Base-by-base conservation (phyloP, 1,140 invertebrate species). In the Panagrolaimus sp. region DNA sequence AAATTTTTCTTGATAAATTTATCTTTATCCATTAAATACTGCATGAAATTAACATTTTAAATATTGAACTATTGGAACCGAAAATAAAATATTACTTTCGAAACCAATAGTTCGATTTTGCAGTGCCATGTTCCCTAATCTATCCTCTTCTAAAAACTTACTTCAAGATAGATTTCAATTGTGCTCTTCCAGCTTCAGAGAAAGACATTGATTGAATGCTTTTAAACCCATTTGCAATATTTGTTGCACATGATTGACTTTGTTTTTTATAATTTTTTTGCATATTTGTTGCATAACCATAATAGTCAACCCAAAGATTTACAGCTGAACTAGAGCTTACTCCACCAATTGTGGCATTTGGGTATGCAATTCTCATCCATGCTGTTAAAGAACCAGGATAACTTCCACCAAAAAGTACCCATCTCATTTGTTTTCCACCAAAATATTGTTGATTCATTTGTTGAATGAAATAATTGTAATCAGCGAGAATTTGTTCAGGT, bases 201-300 rank as follows among this genome's bases (percentile, higher is more conserved):
- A 57, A 57, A 1, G 20, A 13, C 20, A 57, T 20, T 9, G 51
- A 20, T 43, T 42, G 38, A 42, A 63, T 63, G 2, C 14, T 63
- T 27, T 63, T 31, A 13, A 63, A 31, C 14, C 8, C 42, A 25
- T n/a, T 4, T 63, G n/a, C 27, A 27, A 31, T 43, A 42, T 20
- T 63, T 16, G 27, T 63, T 43, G 16, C 62, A 63, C 62, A 63
- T n/a, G 38, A n/a, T 2, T 16, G 16, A 42, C 42, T 31, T 27
- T 63, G 27, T 43, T 42, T 63, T 42, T 63, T 42, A 11, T 63
- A 42, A 27, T 63, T 63, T 16, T 63, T 63, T 43, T 63, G 62
- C 27, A 63, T 63, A 43, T 43, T 43, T 42, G 27, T 43, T 20
- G 38, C 27, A 38, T 63, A 63, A 16, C 42, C 27, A 16, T 63